A percentile compares a stretch with the other conserved stretches of the same genome.
These are phyloP conservation scores for Diacarnus erythraeanus DNA, from an alignment of 37 sponge, comb jelly and placozoan species.

Conservation along the genomic window DNA sequence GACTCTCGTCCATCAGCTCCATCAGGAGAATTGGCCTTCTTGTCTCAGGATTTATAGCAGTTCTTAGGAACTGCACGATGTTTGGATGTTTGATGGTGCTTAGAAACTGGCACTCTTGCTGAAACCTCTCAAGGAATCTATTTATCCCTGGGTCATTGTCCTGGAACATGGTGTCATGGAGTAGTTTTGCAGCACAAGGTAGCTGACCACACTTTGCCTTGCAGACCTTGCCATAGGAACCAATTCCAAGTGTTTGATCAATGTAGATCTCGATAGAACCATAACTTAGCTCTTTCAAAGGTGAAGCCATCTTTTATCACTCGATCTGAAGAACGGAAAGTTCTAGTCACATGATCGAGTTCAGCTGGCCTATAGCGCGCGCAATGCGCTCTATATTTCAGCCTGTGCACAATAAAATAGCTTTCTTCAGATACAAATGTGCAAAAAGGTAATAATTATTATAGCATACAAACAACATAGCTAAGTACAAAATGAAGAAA, in stretches of 20 bases:
- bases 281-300: background rate
- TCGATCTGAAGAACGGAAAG: no score
- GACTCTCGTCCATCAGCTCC: slow-evolving; percentile 3
- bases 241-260: no score
- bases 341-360: no score
- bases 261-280: no score
- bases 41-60: background rate
- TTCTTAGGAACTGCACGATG: background rate
- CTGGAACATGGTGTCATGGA: background rate
- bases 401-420: no score
- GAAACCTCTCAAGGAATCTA: background rate
- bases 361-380: no score
- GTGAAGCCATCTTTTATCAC: background rate
- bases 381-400: no score
- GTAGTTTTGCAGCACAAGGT: slow-evolving; percentile 1
- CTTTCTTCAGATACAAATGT: no score
- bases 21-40: slow-evolving; percentile 3
- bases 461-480: no score
- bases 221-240: slow-evolving; percentile 8
- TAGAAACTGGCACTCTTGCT: background rate
- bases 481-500: no score
- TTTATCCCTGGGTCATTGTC: background rate
- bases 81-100: slow-evolving; percentile 5
- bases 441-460: no score
- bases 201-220: slow-evolving; percentile 10